Conservation (phyloP, 2,113 vertebrate genomes). For the Sylvilagus bachmani region DNA sequence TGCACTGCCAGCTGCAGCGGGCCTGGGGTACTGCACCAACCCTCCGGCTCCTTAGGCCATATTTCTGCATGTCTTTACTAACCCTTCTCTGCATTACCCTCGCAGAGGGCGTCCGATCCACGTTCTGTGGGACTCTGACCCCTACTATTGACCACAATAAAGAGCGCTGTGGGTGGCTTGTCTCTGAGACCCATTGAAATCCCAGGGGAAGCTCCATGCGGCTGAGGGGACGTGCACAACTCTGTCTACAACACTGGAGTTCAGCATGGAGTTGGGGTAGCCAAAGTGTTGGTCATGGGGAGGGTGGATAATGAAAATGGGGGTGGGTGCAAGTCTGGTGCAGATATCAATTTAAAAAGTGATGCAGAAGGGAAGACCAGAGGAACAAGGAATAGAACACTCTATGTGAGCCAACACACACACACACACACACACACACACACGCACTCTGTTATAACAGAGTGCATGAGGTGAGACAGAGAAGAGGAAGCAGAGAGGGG, state of each 20-base stretch:
- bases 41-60: neutral
- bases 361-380: neutral
- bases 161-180: neutral
- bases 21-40: neutral
- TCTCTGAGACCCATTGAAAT: neutral
- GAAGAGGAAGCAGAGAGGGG: neutral
- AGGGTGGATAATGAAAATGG: neutral
- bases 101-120: neutral
- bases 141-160: neutral
- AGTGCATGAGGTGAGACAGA: neutral
- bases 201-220: neutral
- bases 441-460: too few relatives aligned
- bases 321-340: neutral
- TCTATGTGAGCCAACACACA: neutral
- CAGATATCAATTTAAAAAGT: neutral
- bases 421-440: neutral
- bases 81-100: neutral
- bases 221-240: neutral
- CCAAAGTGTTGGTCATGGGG: neutral
- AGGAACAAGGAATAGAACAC: neutral
- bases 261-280: neutral
- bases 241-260: fast-evolving
- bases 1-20: too few relatives aligned
- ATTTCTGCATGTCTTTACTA: neutral
- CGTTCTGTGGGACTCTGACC: neutral